phyloP scores from a whole-genome alignment of 2,888 invertebrate genomes.

The Imbricaverruca yamaguchii region DNA sequence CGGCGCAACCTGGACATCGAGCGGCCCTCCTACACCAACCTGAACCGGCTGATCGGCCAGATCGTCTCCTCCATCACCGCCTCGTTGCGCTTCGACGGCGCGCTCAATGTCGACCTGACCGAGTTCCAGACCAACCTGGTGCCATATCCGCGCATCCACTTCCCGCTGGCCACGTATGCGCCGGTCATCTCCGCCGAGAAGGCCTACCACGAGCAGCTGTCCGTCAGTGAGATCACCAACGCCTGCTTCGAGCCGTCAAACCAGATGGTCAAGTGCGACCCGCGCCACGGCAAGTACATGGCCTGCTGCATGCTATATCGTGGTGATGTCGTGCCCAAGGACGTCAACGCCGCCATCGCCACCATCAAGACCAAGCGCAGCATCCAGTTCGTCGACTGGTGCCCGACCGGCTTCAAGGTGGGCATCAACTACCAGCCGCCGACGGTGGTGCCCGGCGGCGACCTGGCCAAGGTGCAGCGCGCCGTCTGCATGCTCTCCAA shows the following conservation, averaged over 20 bases:
- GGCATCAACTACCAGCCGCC: conserved; percentile 92
- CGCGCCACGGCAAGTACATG: conserved; percentile 42
- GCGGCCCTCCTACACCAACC: conserved; percentile 71
- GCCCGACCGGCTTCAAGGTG: conserved; percentile 49
- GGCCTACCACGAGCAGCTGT: conserved; percentile 86
- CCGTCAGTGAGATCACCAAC: conserved; percentile 71
- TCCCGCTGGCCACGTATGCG: conserved; percentile 56
- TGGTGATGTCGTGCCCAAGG: conserved; percentile 48
- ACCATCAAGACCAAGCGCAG: conserved; percentile 45
- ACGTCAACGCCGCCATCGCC: conserved; percentile 41
- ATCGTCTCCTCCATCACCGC: conserved; percentile 48
- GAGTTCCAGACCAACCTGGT: conserved; percentile 35
- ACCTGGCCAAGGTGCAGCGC: conserved; percentile 54
- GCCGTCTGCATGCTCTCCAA: conserved; percentile 53
- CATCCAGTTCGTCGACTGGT: conserved; percentile 48
- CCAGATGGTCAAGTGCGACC: conserved; percentile 38
- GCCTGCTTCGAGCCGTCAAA: conserved; percentile 41
- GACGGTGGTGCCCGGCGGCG: conserved; percentile 90
- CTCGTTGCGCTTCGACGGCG: conserved; percentile 33
- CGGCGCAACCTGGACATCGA: conserved; percentile 72
- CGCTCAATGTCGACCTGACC: conserved; percentile 34
- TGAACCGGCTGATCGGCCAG: conserved; percentile 70
- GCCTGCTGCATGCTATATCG: conserved; percentile 47
- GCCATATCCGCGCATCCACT: conserved; percentile 78
- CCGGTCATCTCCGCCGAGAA: conserved; percentile 45